Evolutionary conservation across 2,888 invertebrate genomes (phyloP).

Genomic region (Drosophila cognata): DNA sequence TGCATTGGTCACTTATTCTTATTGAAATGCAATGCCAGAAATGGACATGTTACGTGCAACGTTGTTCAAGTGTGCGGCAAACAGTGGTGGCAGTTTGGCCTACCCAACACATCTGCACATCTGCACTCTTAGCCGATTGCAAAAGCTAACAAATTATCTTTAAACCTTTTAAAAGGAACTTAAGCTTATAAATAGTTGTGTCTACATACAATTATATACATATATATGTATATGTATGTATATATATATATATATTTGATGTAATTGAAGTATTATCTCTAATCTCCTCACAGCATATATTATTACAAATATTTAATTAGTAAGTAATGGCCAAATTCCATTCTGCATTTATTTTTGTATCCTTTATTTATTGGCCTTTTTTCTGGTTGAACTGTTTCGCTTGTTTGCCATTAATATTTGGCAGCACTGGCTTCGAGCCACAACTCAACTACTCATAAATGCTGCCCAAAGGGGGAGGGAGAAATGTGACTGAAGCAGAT

Average conservation of each 20-base stretch:
- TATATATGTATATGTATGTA: not conserved
- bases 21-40: constrained; percentile 44
- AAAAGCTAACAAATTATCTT: not conserved
- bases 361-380: not conserved
- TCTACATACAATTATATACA: too few species aligned
- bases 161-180: not conserved
- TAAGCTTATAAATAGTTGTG: not conserved
- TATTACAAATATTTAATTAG: not conserved
- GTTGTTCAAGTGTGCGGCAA: constrained; percentile 20
- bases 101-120: not conserved
- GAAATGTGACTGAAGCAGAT: constrained; percentile 13
- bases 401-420: not conserved
- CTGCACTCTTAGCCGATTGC: not conserved
- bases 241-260: not conserved
- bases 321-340: not conserved
- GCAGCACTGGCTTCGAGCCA: not conserved
- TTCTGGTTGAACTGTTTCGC: not conserved
- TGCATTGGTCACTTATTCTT: constrained; percentile 51
- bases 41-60: not conserved
- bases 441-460: constrained; percentile 55
- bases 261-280: not conserved
- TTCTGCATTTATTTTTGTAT: not conserved
- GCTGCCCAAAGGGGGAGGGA: constrained; percentile 16
- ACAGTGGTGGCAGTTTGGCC: constrained; percentile 1
- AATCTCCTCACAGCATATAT: not conserved